Evolutionary conservation across 1,140 invertebrate genomes (phyloP), one percentile per base, ranked within the genome.

Genomic region (Musca vetustissima): DNA sequence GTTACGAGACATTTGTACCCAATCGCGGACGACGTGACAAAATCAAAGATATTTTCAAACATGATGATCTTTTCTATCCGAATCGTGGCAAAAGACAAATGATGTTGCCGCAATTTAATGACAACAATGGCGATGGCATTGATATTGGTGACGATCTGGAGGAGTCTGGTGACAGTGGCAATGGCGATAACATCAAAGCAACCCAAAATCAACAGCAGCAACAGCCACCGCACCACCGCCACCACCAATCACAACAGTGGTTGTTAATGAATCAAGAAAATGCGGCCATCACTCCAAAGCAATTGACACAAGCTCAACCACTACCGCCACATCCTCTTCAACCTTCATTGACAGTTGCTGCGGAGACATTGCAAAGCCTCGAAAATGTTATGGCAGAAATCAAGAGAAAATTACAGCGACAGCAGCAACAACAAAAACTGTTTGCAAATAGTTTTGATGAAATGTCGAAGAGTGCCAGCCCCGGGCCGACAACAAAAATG

Each of bases 1-100:
- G 76, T 48, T 74, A 74, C 57, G 79, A 81, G 50, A 73, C 75
- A 14, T 81, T 81, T 69, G 76, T 81, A 13, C 79, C 79, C 17
- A 81, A 81, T 73, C 79, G 79, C 61, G 79, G 79, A 50, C 78
- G 75, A 52, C 77, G 77, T 48, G 79, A 81, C 67, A 77, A 75
- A 74, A 76, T 81, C 72, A 81, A 77, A 74, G 79, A 81, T 73
- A 72, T 81, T 28, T 81, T 81, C 70, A 81, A 81, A 73, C 77
- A 79, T 68, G 73, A 81, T 69, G 79, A 81, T 75, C 75, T 81
- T 49, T 81, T 81, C 69, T 81, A 72, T 73, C 79, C 79, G 69
- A 79, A 81, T 72, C 79, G 79, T 32, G 79, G 79, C 55, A 81
- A 81, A 61, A 79, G 79, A 71, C 70, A 70, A 73, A 50, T 61